Evolutionary conservation across 2,888 invertebrate genomes (phyloP), one percentile per base, ranked within the genome.

Genomic region (Agonopterix subpropinquella): DNA sequence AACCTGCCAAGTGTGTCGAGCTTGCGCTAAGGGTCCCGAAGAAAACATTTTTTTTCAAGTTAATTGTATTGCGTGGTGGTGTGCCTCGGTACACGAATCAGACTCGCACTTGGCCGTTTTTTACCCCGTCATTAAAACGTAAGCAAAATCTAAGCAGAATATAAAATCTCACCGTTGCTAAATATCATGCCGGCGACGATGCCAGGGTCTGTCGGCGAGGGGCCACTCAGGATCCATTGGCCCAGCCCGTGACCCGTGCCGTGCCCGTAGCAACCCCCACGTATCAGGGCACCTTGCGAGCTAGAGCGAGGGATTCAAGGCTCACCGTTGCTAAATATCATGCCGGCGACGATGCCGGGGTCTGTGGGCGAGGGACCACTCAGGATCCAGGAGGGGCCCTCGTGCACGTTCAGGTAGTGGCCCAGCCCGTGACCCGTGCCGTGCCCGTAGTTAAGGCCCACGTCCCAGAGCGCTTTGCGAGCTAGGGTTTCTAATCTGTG

Each of bases 231-330:
- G 11, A 96, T 94, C 48, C 93, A 92, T 52, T 95, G 92, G 0
- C 97, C 97, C 47, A 98, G 94, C 0, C 97, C 97, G 70, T 98
- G 97, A 0, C 97, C 96, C 0, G 97, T 97, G 2, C 97, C 97
- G 73, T 98, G 97, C 1, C 91, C 90, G 73, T 96, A 98, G 80
- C 95, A 4, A 97, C 65, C 0, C 97, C 97, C 8, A 92, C 91
- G 60, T 95, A 93, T 97, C 97, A 97, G 0, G 97, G 78, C 0
- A 91, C 81, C 53, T 92, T 92, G 8, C 97, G 89, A 0, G 96
- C 95, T 47, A n/a, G n/a, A n/a, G n/a, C n/a, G n/a, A 96, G 73
- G 0, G 93, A 91, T 70, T 97, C 97, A 28, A 96, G 73, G 0
- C 73, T 87, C n/a, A n/a, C n/a, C n/a, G n/a, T n/a, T n/a, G n/a